Evolutionary conservation across 2,888 invertebrate genomes (phyloP).

Genomic region (Eristalinus sepulchralis): DNA sequence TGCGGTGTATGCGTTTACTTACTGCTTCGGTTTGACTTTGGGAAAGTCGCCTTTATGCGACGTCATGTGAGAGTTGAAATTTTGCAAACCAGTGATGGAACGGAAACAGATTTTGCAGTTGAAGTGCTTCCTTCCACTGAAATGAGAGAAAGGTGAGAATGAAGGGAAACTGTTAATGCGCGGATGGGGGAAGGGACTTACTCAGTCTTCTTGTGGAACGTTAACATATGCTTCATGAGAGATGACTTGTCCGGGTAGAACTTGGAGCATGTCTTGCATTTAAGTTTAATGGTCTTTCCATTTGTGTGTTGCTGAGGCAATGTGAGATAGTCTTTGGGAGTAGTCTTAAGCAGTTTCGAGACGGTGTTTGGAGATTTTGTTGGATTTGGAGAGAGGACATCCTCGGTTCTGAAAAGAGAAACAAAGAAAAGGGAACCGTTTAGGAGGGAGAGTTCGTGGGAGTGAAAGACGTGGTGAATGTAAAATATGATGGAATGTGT

Average conservation of each 20-base stretch:
- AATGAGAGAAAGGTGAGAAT: background rate
- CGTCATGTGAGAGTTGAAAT: conserved; percentile 65
- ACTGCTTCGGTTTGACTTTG: conserved; percentile 61
- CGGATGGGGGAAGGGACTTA: background rate
- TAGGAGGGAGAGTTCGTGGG: background rate
- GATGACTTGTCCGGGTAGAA: conserved; percentile 65
- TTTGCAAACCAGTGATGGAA: conserved; percentile 58
- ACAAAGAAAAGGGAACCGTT: background rate
- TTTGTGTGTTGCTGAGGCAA: conserved; percentile 34
- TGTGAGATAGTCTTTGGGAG: conserved; percentile 29
- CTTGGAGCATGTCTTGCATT: conserved; percentile 60
- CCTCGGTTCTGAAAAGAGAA: conserved; percentile 42
- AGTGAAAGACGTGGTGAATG: background rate
- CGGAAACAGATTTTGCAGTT: conserved; percentile 67
- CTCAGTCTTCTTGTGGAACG: conserved; percentile 63
- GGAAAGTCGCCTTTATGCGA: conserved; percentile 60
- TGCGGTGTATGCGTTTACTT: background rate
- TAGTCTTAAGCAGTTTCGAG: conserved; percentile 40
- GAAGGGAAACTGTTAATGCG: background rate
- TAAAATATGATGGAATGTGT: background rate
- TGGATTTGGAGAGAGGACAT: conserved; percentile 24
- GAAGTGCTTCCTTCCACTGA: conserved; percentile 62
- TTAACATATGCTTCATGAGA: conserved; percentile 63
- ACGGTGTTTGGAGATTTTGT: conserved; percentile 33
- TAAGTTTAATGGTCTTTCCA: conserved; percentile 56